A percentile compares a stretch with the other conserved stretches of the same genome.
Evolutionary conservation across 1,140 invertebrate species (phyloP).

Genomic region (Helicoverpa zea): DNA sequence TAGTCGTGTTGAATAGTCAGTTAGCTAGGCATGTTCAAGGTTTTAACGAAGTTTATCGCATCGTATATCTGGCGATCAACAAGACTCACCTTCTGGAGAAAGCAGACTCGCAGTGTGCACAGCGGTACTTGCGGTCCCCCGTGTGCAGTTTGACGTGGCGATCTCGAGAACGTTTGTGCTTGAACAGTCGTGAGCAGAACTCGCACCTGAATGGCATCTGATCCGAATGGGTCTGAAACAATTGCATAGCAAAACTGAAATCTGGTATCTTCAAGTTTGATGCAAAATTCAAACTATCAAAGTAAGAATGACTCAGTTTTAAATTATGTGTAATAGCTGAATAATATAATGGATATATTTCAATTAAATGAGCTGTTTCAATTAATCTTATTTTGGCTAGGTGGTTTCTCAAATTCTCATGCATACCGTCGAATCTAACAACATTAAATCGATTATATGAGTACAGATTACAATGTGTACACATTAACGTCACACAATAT

Average conservation of each 20-base stretch:
- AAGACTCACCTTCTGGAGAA: conserved; percentile 95
- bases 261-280: neutral
- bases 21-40: neutral
- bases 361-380: too few relatives aligned
- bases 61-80: neutral
- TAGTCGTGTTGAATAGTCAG: neutral
- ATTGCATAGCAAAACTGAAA: neutral
- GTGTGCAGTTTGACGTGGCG: conserved; percentile 98
- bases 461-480: conserved; percentile 63
- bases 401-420: neutral
- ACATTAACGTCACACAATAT: conserved; percentile 59
- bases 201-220: conserved; percentile 96
- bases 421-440: conserved; percentile 15
- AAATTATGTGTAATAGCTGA: too few relatives aligned
- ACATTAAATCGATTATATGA: conserved; percentile 43
- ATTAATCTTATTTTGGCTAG: too few relatives aligned
- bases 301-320: too few relatives aligned
- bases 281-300: too few relatives aligned
- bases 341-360: too few relatives aligned
- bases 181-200: conserved; percentile 96
- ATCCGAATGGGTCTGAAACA: conserved; percentile 93
- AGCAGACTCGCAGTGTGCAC: conserved; percentile 95
- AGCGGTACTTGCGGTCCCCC: conserved; percentile 97
- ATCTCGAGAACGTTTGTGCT: conserved; percentile 97
- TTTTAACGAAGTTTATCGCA: neutral